Conservation (phyloP, 2,113 vertebrate genomes). For the Setophaga petechia region DNA sequence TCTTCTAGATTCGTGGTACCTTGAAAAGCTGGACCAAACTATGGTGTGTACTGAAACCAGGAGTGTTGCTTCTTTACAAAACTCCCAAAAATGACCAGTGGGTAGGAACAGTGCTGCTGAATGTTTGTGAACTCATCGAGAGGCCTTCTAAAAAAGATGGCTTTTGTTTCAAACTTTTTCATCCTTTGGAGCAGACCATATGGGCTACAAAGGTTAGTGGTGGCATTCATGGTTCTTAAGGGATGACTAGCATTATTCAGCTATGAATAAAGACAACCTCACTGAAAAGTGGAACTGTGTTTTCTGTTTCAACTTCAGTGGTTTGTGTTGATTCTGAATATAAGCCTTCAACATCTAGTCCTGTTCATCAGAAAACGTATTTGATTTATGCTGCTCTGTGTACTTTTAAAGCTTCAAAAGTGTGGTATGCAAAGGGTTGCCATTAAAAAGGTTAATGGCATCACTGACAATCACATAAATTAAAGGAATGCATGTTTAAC, state of each 20-base stretch:
- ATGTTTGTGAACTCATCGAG: constrained; percentile 97
- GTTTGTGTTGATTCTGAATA: not conserved
- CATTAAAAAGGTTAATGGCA: not conserved
- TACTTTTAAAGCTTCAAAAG: not conserved
- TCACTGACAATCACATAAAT: not conserved
- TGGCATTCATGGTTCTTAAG: not conserved
- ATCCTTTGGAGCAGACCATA: constrained; percentile 97
- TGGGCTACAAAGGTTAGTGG: constrained; percentile 96
- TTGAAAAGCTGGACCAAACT: constrained; percentile 99
- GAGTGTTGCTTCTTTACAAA: constrained; percentile 96
- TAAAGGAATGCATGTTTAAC: not conserved
- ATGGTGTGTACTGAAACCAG: constrained; percentile 98
- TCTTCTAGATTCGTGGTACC: constrained; percentile 91
- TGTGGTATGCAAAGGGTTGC: not conserved
- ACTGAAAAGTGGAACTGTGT: not conserved
- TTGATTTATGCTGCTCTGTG: not conserved
- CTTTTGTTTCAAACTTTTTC: constrained; percentile 99
- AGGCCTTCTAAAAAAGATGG: constrained; percentile 98
- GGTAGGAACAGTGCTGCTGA: constrained; percentile 98
- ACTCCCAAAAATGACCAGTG: constrained; percentile 96
- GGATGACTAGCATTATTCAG: not conserved
- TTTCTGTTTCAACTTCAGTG: not conserved
- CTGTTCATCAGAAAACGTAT: not conserved
- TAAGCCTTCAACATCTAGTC: not conserved
- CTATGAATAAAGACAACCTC: not conserved